Conservation (phyloP, 2,113 vertebrate genomes). For the Ciconia maguari region DNA sequence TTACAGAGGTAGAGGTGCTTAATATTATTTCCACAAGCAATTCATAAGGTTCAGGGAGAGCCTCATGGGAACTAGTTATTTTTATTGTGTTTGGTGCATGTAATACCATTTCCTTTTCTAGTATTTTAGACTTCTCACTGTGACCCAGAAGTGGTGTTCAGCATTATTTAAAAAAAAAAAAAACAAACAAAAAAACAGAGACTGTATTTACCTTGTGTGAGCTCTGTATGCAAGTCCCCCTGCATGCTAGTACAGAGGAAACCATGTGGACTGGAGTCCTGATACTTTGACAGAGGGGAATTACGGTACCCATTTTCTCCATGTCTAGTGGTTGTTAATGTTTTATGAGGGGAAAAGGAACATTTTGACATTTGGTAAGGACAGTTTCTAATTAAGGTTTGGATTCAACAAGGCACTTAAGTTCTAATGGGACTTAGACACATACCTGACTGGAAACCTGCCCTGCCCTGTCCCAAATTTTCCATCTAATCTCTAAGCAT, state of each 20-base stretch:
- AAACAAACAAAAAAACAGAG: not conserved
- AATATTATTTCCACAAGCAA: not conserved
- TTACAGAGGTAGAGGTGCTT: conserved; percentile 6
- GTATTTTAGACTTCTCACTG: not conserved
- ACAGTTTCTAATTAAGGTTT: conserved; percentile 36
- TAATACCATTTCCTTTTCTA: not conserved
- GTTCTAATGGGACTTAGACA: conserved; percentile 12
- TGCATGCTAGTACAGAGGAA: not conserved
- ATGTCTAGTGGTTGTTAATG: not conserved
- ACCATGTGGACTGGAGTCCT: not conserved
- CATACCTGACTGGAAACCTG: conserved; percentile 26
- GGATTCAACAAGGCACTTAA: conserved; percentile 19
- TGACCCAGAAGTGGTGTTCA: not conserved
- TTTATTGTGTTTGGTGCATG: not conserved
- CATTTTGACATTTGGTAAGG: conserved; percentile 42
- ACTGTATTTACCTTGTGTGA: not conserved
- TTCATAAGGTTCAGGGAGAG: not conserved
- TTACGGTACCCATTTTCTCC: conserved; percentile 29
- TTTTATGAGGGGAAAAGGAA: conserved; percentile 49
- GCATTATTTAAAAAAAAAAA: not conserved
- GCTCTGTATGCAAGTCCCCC: not conserved
- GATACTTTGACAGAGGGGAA: not conserved
- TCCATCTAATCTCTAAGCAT: not conserved
- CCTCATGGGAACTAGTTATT: not conserved
- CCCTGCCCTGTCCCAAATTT: conserved; percentile 11